Evolutionary conservation across 2,888 invertebrate species (phyloP), one percentile per base, ranked within the genome.

Genomic region (Bembecia ichneumoniformis): DNA sequence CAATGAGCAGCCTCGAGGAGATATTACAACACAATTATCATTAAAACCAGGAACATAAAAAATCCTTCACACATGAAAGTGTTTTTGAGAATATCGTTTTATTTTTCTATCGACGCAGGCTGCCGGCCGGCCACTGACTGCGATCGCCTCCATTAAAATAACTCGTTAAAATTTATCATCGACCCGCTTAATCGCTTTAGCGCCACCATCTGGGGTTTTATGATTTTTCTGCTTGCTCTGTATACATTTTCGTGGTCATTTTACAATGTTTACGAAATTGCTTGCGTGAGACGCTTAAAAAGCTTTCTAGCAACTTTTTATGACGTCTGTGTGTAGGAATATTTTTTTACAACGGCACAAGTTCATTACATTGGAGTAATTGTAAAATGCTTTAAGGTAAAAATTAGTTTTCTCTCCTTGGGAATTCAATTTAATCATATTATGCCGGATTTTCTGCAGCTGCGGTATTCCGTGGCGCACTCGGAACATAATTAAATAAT

Each of bases 81-180:
- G 64, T 82, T 83, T 81, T 72, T 71, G 71, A 51, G 66, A 72
- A 74, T 74, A 74, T 74, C 77, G 73, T 79, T 83, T 82, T 82
- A 82, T 86, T 83, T 86, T 87, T 82, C 82, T 84, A 82, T 82
- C 77, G 75, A 71, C 70, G 68, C 82, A 77, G 79, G 75, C 80
- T 77, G 82, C 78, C 69, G 76, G 76, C 74, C 71, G 73, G 82
- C 84, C 84, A 77, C 83, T 81, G 82, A 82, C 80, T 82, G 80
- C 77, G 84, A 87, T 87, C 82, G 82, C 82, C 78, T 78, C 84
- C 86, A 83, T 87, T 87, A 86, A 87, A 86, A 87, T 87, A 84
- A 84, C 86, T 87, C 86, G 86, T 87, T 87, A 87, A 87, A 87
- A 87, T 87, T 86, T 87, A 87, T 87, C 86, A 86, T 87, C 86